These are phyloP conservation scores for Araneus ventricosus DNA, from an alignment of 1,140 invertebrate genomes.

Conservation along the genomic window DNA sequence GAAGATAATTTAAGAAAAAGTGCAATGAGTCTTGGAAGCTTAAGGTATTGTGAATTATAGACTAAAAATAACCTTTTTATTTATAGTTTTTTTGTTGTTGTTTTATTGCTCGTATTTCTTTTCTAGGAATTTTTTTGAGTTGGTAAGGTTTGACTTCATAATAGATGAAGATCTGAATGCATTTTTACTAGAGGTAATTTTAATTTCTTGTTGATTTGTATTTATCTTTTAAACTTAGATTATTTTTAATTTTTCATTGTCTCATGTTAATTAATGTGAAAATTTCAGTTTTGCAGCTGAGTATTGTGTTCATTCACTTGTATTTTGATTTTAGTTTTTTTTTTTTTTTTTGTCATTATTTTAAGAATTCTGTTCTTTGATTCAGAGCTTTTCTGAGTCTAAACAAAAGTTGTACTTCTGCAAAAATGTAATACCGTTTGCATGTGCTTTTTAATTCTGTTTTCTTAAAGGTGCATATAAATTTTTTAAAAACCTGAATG, in stretches of 20 bases:
- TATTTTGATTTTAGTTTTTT: no score
- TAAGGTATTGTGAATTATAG: conserved; percentile 76
- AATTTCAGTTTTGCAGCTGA: neutral
- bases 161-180: conserved; percentile 93
- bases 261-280: neutral
- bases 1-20: conserved; percentile 83
- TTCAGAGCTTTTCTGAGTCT: no score
- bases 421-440: no score
- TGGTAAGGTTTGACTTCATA: conserved; percentile 97
- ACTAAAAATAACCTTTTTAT: neutral
- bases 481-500: no score
- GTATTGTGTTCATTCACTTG: no score
- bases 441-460: no score
- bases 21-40: conserved; percentile 81
- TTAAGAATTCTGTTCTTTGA: no score
- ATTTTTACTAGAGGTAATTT: conserved; percentile 91
- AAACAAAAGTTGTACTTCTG: no score
- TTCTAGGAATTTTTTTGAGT: conserved; percentile 89
- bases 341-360: no score
- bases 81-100: neutral
- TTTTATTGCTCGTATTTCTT: conserved; percentile 1
- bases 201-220: conserved; percentile 37
- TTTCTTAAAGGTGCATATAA: no score
- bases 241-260: neutral
- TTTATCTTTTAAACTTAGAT: neutral